Conservation (phyloP, 2,797 vertebrate genomes). For the Pogonophryne albipinna region DNA sequence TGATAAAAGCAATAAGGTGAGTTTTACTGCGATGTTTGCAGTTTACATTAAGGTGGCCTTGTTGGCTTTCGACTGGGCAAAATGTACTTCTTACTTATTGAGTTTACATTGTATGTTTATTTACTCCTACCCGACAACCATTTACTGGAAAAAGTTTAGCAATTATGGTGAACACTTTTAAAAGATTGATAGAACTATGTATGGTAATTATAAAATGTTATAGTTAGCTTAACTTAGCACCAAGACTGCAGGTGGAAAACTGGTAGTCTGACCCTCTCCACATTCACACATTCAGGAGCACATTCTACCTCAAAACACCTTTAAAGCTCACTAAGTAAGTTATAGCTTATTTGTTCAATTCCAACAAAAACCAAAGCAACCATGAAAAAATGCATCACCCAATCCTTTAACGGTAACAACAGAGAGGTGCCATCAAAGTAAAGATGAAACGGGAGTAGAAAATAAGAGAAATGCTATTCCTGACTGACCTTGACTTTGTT, state of each 20-base stretch:
- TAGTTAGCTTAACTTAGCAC: not conserved
- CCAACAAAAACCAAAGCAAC: not conserved
- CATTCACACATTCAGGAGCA: not conserved
- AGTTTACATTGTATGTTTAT: not conserved
- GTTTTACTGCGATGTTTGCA: slow-evolving; percentile 36
- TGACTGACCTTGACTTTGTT: slow-evolving; percentile 55
- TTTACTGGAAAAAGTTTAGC: not conserved
- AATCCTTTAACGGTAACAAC: slow-evolving; percentile 2
- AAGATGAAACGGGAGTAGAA: not conserved
- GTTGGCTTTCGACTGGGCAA: not conserved
- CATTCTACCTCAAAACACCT: not conserved
- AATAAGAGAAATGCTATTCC: slow-evolving; percentile 7
- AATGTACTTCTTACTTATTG: not conserved
- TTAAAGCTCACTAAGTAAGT: not conserved
- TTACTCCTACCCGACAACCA: not conserved
- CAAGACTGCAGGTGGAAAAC: not conserved
- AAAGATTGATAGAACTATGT: not conserved
- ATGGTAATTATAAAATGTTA: not conserved
- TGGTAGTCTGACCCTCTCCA: not conserved
- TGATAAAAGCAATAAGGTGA: slow-evolving; percentile 20
- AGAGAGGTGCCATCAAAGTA: not conserved
- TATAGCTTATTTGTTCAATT: not conserved
- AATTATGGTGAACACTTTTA: not conserved
- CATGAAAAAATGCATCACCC: not conserved
- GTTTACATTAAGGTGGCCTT: slow-evolving; percentile 18